Percentiles rank a stretch among this genome's conserved stretches.
These are phyloP conservation scores for Cybosia mesomella DNA, from an alignment of 2,888 invertebrate species.

Conservation along the genomic window DNA sequence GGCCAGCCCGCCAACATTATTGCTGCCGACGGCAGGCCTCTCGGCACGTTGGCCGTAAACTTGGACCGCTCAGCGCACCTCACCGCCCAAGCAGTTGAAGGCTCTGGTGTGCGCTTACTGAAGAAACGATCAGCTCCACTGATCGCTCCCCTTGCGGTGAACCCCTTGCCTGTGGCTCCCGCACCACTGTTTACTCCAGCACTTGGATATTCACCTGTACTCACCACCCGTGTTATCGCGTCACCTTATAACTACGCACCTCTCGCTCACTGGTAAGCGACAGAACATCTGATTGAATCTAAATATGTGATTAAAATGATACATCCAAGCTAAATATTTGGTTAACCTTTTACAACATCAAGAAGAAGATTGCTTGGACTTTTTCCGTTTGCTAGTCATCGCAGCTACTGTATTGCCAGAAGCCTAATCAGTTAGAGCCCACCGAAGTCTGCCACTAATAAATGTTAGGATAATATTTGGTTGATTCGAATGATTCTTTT, in stretches of 20 bases:
- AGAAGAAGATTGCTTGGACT: no score
- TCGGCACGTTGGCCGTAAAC: conserved; percentile 81
- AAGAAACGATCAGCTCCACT: conserved; percentile 71
- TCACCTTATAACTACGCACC: conserved; percentile 13
- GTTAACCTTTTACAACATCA: no score
- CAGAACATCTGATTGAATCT: no score
- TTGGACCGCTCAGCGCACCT: conserved; percentile 78
- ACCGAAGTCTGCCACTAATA: no score
- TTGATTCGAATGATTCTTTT: no score
- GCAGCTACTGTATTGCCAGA: no score
- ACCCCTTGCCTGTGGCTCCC: conserved; percentile 45
- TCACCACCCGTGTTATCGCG: background rate
- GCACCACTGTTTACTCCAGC: conserved; percentile 37
- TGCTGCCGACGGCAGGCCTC: conserved; percentile 77
- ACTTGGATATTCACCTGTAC: background rate
- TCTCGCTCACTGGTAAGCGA: conserved; percentile 18
- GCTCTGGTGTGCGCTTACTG: conserved; percentile 65
- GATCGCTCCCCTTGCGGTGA: conserved; percentile 45
- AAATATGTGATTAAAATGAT: no score
- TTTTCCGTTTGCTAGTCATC: no score
- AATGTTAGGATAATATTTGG: no score
- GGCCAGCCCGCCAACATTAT: conserved; percentile 80
- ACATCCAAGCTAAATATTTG: no score
- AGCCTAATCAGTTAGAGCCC: no score
- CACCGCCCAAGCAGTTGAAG: conserved; percentile 70